These are phyloP conservation scores for Zophobas atratus DNA, from an alignment of 1,140 invertebrate species.

Conservation along the genomic window DNA sequence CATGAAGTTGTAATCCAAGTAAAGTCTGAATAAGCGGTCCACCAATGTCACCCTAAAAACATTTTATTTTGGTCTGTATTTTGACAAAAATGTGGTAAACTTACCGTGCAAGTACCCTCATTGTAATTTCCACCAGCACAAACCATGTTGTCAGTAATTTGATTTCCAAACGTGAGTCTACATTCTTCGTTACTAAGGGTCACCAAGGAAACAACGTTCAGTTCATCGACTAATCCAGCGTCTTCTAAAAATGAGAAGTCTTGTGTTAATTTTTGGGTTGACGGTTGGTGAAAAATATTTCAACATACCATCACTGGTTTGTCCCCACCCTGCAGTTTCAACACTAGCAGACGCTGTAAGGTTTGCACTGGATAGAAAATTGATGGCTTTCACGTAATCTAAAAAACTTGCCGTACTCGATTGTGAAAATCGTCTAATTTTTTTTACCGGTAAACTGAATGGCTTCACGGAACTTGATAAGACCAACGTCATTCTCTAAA, in stretches of 20 bases:
- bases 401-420: not conserved
- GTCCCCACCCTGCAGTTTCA: not conserved
- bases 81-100: not conserved
- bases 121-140: no score
- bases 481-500: not conserved
- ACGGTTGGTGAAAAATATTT: no score
- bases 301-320: no score
- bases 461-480: not conserved
- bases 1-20: not conserved
- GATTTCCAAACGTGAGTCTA: not conserved
- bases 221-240: no score
- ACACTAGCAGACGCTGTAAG: not conserved
- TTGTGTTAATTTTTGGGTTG: no score
- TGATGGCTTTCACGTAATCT: not conserved
- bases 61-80: no score
- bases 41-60: no score
- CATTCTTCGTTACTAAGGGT: no score
- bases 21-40: no score
- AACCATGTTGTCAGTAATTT: not conserved
- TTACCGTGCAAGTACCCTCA: not conserved
- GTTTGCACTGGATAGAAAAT: not conserved
- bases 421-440: not conserved
- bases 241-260: no score
- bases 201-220: no score
- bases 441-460: not conserved